These are phyloP conservation scores for Cataglyphis livida DNA, from an alignment of 2,888 invertebrate genomes.

Conservation along the genomic window DNA sequence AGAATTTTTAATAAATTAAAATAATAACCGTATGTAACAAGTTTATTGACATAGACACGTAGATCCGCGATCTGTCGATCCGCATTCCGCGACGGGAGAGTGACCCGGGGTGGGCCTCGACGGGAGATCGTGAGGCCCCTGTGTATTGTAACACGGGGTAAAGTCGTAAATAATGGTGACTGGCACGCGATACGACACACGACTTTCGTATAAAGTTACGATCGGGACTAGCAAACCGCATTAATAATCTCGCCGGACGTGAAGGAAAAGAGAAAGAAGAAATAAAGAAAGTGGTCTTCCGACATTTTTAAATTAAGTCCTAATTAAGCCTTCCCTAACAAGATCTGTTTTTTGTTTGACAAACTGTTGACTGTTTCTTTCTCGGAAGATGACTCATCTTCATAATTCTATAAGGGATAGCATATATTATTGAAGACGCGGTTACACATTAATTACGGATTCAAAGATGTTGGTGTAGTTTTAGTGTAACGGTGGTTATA, in stretches of 20 bases:
- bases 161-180: constrained; percentile 55
- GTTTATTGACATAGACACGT: constrained; percentile 33
- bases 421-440: constrained; percentile 14
- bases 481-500: neutral
- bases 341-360: neutral
- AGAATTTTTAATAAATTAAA: neutral
- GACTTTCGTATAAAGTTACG: constrained; percentile 54
- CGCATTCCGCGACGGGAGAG: constrained; percentile 34
- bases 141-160: constrained; percentile 25
- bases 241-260: constrained; percentile 58
- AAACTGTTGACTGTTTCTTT: neutral
- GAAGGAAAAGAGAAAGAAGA: neutral
- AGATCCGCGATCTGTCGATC: constrained; percentile 21
- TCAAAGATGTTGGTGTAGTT: neutral
- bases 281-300: neutral
- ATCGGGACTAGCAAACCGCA: constrained; percentile 57
- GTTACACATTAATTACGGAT: neutral
- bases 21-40: constrained; percentile 12
- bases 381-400: neutral
- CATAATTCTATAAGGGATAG: neutral
- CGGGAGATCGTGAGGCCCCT: constrained; percentile 46
- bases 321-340: neutral
- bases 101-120: constrained; percentile 45
- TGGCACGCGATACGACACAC: constrained; percentile 56
- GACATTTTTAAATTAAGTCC: constrained; percentile 5